These are phyloP conservation scores for Rhinogobio ventralis DNA, from an alignment of 2,797 vertebrate species.

Conservation along the genomic window DNA sequence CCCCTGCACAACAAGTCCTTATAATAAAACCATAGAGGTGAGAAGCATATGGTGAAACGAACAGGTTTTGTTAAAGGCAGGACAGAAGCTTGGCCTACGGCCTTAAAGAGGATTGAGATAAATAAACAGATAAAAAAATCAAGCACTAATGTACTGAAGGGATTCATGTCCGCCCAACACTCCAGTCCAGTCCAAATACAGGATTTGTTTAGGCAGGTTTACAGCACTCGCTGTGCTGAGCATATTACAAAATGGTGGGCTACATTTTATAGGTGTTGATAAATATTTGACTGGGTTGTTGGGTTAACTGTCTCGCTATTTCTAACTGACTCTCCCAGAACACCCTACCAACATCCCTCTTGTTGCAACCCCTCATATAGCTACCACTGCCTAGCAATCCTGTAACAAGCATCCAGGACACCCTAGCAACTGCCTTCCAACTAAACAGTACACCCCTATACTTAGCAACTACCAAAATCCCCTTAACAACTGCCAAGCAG, in stretches of 20 bases:
- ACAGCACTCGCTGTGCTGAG: not conserved
- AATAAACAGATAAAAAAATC: constrained; percentile 16
- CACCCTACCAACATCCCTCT: not conserved
- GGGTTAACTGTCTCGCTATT: not conserved
- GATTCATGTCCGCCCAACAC: not conserved
- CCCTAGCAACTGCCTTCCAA: not conserved
- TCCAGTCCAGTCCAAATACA: not conserved
- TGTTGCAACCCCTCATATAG: not conserved
- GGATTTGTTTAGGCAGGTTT: constrained; percentile 20
- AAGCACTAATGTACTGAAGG: constrained; percentile 3
- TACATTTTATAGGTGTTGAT: constrained; percentile 1
- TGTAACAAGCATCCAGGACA: not conserved
- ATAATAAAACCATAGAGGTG: constrained; percentile 5
- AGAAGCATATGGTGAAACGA: constrained; percentile 34
- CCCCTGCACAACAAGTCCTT: not conserved
- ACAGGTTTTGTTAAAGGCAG: constrained; percentile 47
- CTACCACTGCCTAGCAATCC: not conserved
- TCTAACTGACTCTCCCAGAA: not conserved
- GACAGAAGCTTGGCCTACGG: constrained; percentile 38
- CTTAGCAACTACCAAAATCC: not conserved
- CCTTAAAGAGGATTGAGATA: constrained; percentile 31
- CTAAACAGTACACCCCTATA: not conserved
- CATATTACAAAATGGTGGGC: not conserved
- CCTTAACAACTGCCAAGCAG: not conserved
- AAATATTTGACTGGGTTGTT: not conserved